Percentiles rank a stretch among this genome's conserved stretches.
phyloP scores from a whole-genome alignment of 1,140 invertebrate genomes.

The Melitaea cinxia region DNA sequence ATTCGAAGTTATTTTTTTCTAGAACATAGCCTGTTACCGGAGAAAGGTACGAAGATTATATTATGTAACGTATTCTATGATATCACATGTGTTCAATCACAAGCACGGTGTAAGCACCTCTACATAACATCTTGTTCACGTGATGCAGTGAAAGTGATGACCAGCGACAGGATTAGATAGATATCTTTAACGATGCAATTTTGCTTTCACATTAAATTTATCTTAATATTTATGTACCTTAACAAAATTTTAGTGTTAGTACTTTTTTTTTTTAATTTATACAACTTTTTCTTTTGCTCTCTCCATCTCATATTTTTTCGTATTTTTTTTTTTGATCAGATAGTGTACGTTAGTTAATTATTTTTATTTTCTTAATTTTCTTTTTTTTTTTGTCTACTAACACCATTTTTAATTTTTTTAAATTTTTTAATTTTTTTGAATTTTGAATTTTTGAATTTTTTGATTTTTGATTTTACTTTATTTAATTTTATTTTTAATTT shows the following conservation, averaged over 20 bases:
- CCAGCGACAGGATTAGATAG: conserved; percentile 17
- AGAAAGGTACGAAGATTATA: conserved; percentile 25
- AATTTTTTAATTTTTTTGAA: too few relatives aligned
- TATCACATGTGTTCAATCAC: background rate
- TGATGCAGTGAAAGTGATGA: conserved; percentile 37
- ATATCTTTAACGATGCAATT: conserved; percentile 10
- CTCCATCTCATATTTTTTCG: too few relatives aligned
- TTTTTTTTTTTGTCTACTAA: too few relatives aligned
- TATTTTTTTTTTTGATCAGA: too few relatives aligned
- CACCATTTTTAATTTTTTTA: too few relatives aligned
- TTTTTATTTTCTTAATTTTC: too few relatives aligned
- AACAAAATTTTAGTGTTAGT: background rate
- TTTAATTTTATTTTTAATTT: too few relatives aligned
- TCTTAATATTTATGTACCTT: background rate
- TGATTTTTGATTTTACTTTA: too few relatives aligned
- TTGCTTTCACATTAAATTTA: background rate
- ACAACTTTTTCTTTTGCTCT: background rate
- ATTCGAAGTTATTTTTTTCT: conserved; percentile 7
- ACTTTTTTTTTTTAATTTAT: background rate
- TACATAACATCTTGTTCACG: conserved; percentile 25
- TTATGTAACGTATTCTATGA: conserved; percentile 1
- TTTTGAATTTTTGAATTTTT: too few relatives aligned
- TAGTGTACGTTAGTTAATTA: too few relatives aligned
- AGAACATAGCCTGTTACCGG: background rate
- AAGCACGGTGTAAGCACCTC: background rate